These are phyloP conservation scores for Aptenodytes forsteri DNA, from an alignment of 2,113 vertebrate species.

Conservation along the genomic window DNA sequence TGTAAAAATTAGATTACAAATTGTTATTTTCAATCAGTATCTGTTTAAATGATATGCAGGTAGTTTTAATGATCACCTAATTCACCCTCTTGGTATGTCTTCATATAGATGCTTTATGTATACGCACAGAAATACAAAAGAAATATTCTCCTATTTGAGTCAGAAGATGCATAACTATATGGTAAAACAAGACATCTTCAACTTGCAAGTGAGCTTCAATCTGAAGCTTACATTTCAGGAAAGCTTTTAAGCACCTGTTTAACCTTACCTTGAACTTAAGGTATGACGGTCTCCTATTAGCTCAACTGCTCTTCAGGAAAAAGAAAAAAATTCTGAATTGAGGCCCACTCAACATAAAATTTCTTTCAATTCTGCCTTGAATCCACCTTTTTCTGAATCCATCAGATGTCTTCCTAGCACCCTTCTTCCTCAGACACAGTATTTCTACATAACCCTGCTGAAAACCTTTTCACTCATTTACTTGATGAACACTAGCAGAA, in stretches of 20 bases:
- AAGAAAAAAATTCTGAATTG: neutral
- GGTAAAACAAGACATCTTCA: neutral
- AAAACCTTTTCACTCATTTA: neutral
- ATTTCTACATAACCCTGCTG: neutral
- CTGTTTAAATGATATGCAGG: neutral
- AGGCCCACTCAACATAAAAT: neutral
- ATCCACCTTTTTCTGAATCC: neutral
- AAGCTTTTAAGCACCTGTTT: neutral
- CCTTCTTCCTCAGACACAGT: neutral
- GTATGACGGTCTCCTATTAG: accelerated
- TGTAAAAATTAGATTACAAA: neutral
- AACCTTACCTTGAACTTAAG: neutral
- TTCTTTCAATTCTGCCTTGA: neutral
- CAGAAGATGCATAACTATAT: neutral
- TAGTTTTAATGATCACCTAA: neutral
- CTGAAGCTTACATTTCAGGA: neutral
- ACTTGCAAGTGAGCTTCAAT: neutral
- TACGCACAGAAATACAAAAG: neutral
- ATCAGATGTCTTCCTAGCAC: neutral
- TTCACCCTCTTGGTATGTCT: neutral
- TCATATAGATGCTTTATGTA: neutral
- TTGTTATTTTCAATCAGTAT: neutral
- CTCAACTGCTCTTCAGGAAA: neutral
- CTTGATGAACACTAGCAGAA: neutral
- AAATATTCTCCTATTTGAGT: neutral